Evolutionary conservation across 1,140 invertebrate genomes (phyloP).

Genomic region (Caerostris darwini): DNA sequence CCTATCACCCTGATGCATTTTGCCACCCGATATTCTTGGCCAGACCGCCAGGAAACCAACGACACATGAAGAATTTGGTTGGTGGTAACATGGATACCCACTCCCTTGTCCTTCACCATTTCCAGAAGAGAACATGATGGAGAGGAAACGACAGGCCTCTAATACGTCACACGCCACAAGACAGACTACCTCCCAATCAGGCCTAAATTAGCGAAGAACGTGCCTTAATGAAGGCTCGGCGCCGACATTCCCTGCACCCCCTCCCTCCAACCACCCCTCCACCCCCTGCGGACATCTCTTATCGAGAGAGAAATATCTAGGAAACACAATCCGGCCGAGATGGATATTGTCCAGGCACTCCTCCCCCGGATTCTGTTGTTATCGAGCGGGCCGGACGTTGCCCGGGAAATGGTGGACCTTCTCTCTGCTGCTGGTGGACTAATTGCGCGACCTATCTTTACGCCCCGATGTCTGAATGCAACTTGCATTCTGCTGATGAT

Average conservation of each 20-base stretch:
- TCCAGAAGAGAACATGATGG: constrained; percentile 31
- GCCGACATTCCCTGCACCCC: constrained; percentile 26
- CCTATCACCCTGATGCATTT: background rate
- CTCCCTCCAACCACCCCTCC: background rate
- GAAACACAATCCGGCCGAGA: constrained; percentile 71
- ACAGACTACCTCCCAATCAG: constrained; percentile 70
- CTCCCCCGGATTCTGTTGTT: constrained; percentile 54
- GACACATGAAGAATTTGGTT: constrained; percentile 20
- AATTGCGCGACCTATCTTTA: constrained; percentile 65
- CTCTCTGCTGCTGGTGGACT: constrained; percentile 52
- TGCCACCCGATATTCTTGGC: background rate
- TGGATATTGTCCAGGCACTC: constrained; percentile 69
- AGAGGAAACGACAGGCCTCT: constrained; percentile 57
- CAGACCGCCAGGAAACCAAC: background rate
- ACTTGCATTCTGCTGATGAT: constrained; percentile 51
- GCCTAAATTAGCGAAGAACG: constrained; percentile 72
- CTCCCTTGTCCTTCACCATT: constrained; percentile 3
- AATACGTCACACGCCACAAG: constrained; percentile 71
- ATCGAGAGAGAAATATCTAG: constrained; percentile 73
- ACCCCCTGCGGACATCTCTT: constrained; percentile 43
- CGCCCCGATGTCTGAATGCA: constrained; percentile 29
- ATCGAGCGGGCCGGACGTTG: constrained; percentile 66
- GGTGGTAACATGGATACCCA: constrained; percentile 34
- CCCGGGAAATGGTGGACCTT: constrained; percentile 65
- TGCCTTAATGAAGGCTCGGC: constrained; percentile 70